Base-by-base conservation (phyloP, 2,888 invertebrate genomes). In the Morinoia aosen region DNA sequence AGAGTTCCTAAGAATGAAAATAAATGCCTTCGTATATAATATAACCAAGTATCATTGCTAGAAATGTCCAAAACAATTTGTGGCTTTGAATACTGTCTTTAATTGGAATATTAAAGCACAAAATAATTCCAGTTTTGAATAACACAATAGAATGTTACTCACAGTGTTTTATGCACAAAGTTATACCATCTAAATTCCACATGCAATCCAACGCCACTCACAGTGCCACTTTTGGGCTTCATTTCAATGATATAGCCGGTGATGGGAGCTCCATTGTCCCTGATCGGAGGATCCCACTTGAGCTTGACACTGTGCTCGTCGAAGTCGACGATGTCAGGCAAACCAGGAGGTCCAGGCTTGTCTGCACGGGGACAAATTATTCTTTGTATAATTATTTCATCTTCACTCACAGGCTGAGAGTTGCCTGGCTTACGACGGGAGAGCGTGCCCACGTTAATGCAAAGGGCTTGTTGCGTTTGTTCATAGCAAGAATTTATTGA, bases 261-360 rank as follows among this genome's bases (percentile, higher is more conserved):
- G 97, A 99, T 99, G 0, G 99, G 99, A 25, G 99, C 99, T 0
- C 99, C 99, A 90, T 99, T 99, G 97, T 99, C 99, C 97, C 98
- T 98, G 94, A 98, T 98, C 0, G 99, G 99, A 33, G 98, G 98
- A 97, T 99, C 98, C 99, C 99, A 99, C 97, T 98, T 98, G 0
- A 99, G 97, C 97, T 99, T 99, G 0, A 98, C 99, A 96, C 98
- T 98, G 97, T 98, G 98, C 97, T 99, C 99, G 97, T 98, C 98
- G 98, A 98, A 99, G 97, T 99, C 99, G 96, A 98, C 98, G 95
- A 99, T 98, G 97, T 99, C 99, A 0, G 99, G 99, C 88, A 99
- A 97, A n/a, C 99, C 99, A 96, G 99, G 99, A 2, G 99, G 98
- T 0, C 98, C 98, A 16, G 99, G 98, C 95, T 98, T 98, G 97